phyloP scores from a whole-genome alignment of 2,797 vertebrate genomes.

The Parambassis ranga region DNA sequence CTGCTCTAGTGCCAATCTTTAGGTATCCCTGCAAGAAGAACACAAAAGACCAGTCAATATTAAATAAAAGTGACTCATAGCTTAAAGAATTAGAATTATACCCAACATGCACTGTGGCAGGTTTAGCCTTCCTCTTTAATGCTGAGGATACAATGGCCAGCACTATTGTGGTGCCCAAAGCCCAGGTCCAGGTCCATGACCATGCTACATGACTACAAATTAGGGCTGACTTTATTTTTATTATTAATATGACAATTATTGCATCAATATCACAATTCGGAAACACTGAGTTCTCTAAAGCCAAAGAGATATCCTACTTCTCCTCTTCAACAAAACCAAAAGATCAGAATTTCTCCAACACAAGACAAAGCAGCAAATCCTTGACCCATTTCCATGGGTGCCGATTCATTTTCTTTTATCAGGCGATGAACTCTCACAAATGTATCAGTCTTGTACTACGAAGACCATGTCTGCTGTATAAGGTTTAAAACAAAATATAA shows the following conservation, averaged over 20 bases:
- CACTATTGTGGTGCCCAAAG: constrained; percentile 33
- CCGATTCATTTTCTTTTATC: too few species aligned
- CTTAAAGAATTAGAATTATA: constrained; percentile 52
- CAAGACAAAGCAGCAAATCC: background rate
- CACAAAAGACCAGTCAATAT: constrained; percentile 32
- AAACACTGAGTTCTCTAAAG: background rate
- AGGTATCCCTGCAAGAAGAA: constrained; percentile 81
- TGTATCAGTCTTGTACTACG: background rate
- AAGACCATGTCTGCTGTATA: background rate
- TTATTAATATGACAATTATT: background rate
- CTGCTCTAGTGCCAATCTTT: constrained; percentile 82
- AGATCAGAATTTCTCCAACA: background rate
- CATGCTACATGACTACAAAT: constrained; percentile 26
- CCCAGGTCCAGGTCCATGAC: constrained; percentile 17
- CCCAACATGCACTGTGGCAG: constrained; percentile 73
- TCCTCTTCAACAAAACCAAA: constrained; percentile 8
- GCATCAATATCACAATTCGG: too few species aligned
- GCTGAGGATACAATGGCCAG: constrained; percentile 51
- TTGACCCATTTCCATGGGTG: too few species aligned
- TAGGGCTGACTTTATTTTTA: constrained; percentile 15
- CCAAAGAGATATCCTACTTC: background rate
- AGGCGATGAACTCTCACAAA: background rate
- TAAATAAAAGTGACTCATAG: background rate
- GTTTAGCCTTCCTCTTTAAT: constrained; percentile 55
- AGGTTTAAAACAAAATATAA: background rate